phyloP scores from a whole-genome alignment of 1,140 invertebrate genomes.

The Drosophila cardini region DNA sequence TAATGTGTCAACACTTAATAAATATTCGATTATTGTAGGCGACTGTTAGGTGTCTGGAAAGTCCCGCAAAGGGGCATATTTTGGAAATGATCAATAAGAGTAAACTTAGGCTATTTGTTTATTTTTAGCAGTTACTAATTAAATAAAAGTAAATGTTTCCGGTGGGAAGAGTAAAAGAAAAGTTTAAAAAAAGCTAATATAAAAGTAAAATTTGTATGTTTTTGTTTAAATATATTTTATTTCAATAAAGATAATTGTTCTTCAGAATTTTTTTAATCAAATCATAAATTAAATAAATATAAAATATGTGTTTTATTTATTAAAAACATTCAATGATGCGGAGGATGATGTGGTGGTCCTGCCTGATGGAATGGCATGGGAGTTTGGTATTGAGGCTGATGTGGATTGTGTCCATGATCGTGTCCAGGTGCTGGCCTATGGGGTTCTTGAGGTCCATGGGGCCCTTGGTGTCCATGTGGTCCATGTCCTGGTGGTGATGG shows the following conservation, averaged over 20 bases:
- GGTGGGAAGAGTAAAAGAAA: not conserved
- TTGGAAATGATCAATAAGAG: not conserved
- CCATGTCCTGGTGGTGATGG: conserved; percentile 53
- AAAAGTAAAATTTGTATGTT: no score
- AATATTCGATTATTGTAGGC: conserved; percentile 21
- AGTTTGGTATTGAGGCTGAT: conserved; percentile 11
- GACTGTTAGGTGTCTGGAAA: not conserved
- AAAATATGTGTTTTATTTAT: not conserved
- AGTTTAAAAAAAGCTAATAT: not conserved
- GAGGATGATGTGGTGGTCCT: conserved; percentile 18
- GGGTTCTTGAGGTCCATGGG: conserved; percentile 24
- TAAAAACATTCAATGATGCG: conserved; percentile 4
- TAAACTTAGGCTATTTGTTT: not conserved
- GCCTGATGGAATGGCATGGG: conserved; percentile 2
- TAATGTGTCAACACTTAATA: conserved; percentile 8
- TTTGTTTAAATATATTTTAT: not conserved
- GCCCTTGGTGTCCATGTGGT: conserved; percentile 33
- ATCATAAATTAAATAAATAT: not conserved
- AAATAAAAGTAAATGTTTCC: not conserved
- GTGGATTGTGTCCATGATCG: conserved; percentile 28
- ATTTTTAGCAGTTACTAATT: conserved; percentile 5
- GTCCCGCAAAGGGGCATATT: not conserved
- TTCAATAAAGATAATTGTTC: not conserved
- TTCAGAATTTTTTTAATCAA: not conserved
- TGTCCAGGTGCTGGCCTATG: conserved; percentile 41